These are phyloP conservation scores for Leptonema lineaticorne DNA, from an alignment of 1,140 invertebrate genomes.

Conservation along the genomic window DNA sequence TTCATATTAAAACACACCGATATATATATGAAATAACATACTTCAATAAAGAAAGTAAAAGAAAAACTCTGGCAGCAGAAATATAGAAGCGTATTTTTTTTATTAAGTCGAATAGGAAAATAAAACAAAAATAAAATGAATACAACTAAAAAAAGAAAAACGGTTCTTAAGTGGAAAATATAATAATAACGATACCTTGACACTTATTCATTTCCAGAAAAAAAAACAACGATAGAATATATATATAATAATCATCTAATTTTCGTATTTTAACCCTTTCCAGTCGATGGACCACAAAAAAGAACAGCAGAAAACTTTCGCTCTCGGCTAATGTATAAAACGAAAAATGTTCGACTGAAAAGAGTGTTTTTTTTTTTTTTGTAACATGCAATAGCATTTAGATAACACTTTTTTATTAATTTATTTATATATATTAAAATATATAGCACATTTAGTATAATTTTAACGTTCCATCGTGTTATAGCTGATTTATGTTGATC, in stretches of 20 bases:
- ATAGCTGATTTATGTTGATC: too few species aligned
- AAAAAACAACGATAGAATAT: too few species aligned
- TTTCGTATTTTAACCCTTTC: conserved; percentile 9
- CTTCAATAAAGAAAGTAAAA: neutral
- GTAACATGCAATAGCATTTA: conserved; percentile 22
- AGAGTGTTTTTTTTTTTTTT: conserved; percentile 15
- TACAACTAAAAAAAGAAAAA: too few species aligned
- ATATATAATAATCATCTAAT: conserved; percentile 2
- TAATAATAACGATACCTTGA: conserved; percentile 18
- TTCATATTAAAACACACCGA: neutral
- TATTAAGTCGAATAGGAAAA: conserved; percentile 17
- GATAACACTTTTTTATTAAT: conserved; percentile 14
- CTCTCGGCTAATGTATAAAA: neutral
- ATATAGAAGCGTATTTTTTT: conserved; percentile 20
- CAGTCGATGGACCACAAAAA: conserved; percentile 6
- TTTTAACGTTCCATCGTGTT: too few species aligned
- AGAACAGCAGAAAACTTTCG: neutral
- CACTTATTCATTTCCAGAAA: conserved; percentile 21
- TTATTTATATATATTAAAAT: conserved; percentile 7
- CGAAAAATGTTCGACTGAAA: conserved; percentile 10
- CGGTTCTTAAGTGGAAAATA: too few species aligned
- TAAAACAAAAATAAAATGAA: conserved; percentile 16
- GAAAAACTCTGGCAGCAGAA: conserved; percentile 25
- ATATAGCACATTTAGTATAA: conserved; percentile 5
- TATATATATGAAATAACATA: too few species aligned